A percentile compares a stretch with the other conserved stretches of the same genome.
Evolutionary conservation across 2,888 invertebrate genomes (phyloP).

Genomic region (Diarsia dahlii): DNA sequence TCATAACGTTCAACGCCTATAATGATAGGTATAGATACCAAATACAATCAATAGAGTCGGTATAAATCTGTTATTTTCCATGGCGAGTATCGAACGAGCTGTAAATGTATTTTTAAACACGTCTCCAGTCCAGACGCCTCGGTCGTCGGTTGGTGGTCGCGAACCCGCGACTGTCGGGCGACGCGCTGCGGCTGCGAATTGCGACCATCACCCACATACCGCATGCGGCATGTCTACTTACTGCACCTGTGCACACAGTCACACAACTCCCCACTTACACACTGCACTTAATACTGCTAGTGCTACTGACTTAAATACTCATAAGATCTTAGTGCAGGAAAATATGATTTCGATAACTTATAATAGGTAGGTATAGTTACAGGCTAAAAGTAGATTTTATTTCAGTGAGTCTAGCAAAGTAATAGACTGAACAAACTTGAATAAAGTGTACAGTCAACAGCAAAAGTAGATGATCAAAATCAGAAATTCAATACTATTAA

Average conservation of each 20-base stretch:
- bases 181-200: conserved; percentile 50
- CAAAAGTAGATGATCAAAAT: too few species aligned
- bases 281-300: conserved; percentile 58
- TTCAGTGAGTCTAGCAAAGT: conserved; percentile 4
- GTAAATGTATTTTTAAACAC: conserved; percentile 65
- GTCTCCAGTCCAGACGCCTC: conserved; percentile 57
- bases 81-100: conserved; percentile 44
- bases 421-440: not conserved
- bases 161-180: conserved; percentile 37
- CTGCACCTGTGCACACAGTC: conserved; percentile 74
- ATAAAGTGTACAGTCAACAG: not conserved
- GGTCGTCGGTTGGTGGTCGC: conserved; percentile 51
- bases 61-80: conserved; percentile 48
- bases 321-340: conserved; percentile 5
- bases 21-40: not conserved
- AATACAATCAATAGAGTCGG: conserved; percentile 28
- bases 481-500: too few species aligned
- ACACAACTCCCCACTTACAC: conserved; percentile 58
- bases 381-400: not conserved
- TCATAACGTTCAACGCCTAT: not conserved
- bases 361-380: not conserved
- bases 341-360: conserved; percentile 15
- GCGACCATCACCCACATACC: conserved; percentile 79
- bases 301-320: conserved; percentile 28
- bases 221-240: conserved; percentile 66